A percentile compares a stretch with the other conserved stretches of the same genome.
Evolutionary conservation across 2,113 vertebrate genomes (phyloP).

Genomic region (Seriola rivoliana): DNA sequence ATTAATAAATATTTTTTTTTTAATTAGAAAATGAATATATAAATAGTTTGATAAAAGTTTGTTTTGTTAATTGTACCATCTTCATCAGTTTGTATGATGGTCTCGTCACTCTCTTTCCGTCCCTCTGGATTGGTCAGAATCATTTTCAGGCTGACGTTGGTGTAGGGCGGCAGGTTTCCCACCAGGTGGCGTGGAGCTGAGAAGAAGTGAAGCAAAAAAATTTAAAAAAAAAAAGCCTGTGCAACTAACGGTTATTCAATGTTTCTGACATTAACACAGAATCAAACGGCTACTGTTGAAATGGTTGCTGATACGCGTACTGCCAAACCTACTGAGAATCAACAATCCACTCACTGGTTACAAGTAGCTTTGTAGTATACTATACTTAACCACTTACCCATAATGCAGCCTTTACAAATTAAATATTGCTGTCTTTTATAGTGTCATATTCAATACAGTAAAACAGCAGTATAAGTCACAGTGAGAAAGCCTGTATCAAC

Average conservation of each 20-base stretch:
- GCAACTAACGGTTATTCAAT: too few relatives aligned
- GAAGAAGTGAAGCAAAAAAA: neutral
- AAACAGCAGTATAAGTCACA: neutral
- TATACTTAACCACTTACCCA: neutral
- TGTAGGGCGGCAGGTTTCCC: slow-evolving; percentile 93
- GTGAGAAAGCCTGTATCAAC: neutral
- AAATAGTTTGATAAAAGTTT: neutral
- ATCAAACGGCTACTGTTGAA: too few relatives aligned
- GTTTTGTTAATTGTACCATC: slow-evolving; percentile 85
- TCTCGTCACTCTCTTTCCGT: slow-evolving; percentile 97
- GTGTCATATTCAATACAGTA: neutral
- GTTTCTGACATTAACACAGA: too few relatives aligned
- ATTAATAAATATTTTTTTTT: neutral
- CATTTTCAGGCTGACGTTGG: slow-evolving; percentile 98
- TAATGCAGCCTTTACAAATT: neutral
- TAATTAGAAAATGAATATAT: neutral
- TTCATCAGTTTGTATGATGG: slow-evolving; percentile 97
- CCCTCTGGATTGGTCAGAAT: slow-evolving; percentile 98
- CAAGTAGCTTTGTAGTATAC: too few relatives aligned
- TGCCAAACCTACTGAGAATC: too few relatives aligned
- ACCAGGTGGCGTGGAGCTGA: slow-evolving; percentile 93
- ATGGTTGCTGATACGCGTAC: too few relatives aligned
- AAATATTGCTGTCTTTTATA: neutral
- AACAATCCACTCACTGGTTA: too few relatives aligned
- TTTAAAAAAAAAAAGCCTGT: neutral